phyloP scores from a whole-genome alignment of 2,113 vertebrate species.

The Machaerirhynchus nigripectus region DNA sequence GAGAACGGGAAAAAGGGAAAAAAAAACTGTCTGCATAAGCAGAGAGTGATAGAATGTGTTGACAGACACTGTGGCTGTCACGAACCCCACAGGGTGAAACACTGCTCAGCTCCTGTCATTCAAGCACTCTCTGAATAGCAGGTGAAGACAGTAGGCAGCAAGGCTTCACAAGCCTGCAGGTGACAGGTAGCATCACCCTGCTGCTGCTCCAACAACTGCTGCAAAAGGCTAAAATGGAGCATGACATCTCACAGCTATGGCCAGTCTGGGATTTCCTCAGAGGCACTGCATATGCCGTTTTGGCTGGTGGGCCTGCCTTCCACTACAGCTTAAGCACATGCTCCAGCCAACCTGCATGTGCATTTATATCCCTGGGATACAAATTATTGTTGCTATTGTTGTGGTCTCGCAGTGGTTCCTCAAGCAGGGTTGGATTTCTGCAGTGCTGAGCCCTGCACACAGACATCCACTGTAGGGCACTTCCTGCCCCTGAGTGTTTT shows the following conservation, averaged over 20 bases:
- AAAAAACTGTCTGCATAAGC: conserved; percentile 50
- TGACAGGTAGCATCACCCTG: background rate
- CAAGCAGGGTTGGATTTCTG: background rate
- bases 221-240: background rate
- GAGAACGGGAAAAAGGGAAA: background rate
- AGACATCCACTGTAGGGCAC: background rate
- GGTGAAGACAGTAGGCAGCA: background rate
- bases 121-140: conserved; percentile 1
- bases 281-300: rapidly evolving
- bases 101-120: conserved; percentile 58
- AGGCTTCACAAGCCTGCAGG: conserved; percentile 10
- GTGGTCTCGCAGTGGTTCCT: background rate
- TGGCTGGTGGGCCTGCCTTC: background rate
- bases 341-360: background rate
- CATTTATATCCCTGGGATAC: background rate
- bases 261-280: background rate
- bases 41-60: conserved; percentile 68
- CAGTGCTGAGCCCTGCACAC: background rate
- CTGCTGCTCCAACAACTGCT: background rate
- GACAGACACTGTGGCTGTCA: conserved; percentile 59
- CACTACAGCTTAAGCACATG: rapidly evolving
- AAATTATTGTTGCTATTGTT: background rate
- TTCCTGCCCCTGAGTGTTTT: background rate
- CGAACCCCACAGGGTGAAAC: conserved; percentile 59
- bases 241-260: background rate